These are phyloP conservation scores for Syngnathus floridae DNA, from an alignment of 2,113 vertebrate genomes.

Conservation along the genomic window DNA sequence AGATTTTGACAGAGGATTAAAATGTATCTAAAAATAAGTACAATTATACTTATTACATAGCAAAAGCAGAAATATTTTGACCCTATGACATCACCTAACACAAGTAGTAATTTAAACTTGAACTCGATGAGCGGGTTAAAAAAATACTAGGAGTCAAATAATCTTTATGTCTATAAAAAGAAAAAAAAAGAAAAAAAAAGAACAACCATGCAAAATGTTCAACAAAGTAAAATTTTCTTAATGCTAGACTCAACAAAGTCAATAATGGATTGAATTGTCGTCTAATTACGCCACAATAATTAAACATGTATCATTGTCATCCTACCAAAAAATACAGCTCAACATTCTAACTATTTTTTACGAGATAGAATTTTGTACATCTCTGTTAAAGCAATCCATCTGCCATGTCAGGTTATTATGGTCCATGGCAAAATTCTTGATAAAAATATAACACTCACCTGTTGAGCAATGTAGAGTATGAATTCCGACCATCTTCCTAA, in stretches of 20 bases:
- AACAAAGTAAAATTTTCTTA: not conserved
- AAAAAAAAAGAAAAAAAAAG: not conserved
- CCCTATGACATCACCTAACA: slow-evolving; percentile 15
- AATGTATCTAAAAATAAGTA: not conserved
- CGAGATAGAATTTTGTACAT: not conserved
- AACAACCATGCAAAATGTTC: not conserved
- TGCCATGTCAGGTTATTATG: not conserved
- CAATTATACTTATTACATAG: not conserved
- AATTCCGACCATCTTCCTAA: slow-evolving; percentile 45
- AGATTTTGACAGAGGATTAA: not conserved
- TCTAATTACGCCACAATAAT: not conserved
- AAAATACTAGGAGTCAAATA: not conserved
- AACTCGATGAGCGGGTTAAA: not conserved
- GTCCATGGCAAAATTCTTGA: not conserved
- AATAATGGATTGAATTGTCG: not conserved
- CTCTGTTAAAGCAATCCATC: not conserved
- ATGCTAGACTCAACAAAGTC: not conserved
- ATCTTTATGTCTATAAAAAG: not conserved
- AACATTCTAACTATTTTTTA: not conserved
- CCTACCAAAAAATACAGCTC: not conserved
- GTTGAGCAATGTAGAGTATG: slow-evolving; percentile 21
- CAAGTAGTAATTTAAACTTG: slow-evolving; percentile 12
- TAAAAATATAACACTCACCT: slow-evolving; percentile 45
- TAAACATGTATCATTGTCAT: not conserved
- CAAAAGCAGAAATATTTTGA: slow-evolving; percentile 7